Base-by-base conservation (phyloP, 2,113 vertebrate species). In the Silurus glanis region DNA sequence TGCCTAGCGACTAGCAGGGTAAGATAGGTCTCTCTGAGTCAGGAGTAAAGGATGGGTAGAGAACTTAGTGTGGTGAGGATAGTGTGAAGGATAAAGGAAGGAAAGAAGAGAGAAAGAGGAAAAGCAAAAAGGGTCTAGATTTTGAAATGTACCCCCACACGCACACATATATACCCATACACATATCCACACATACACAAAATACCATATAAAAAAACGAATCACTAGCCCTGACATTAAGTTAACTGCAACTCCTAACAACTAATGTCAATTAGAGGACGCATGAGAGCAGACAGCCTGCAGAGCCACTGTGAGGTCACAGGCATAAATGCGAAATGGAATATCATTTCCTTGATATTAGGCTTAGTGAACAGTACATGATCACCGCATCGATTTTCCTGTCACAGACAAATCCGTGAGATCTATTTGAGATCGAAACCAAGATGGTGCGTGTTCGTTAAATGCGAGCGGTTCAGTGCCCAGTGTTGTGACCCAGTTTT, bases 1-100 rank as follows among this genome's bases (percentile, higher is more conserved):
- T 93, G 93, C 93, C 91, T 94, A 94, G 93, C 93, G 94, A 95
- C 94, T 90, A 82, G 86, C 89, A 85, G 69, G 91, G 88, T 92
- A 90, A 91, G 91, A 90, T 91, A 88, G 90, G 80, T 88, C 78
- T 81, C 25, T 83, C 45, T 23, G 45, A 69, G 78, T 55, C 66
- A 82, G 53, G 82, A 53, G 69, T 66, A 53, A 83, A 75, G 72
- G 83, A 80, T 71, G 64, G 62, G 55, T 59, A 67, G 80, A 80
- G 74, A 83, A 69, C 37, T 74, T 17, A 87, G 47, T 58, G 59
- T 86, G 13, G 37, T 58, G 53, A 69, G 56, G 66, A 17, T 55
- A 71, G 51, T 74, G 51, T 74, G 64, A 89, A 49, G 13, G n/a
- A 53, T 19, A 49, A 66, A 16, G 55, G 12, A 51, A 37, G 37